Evolutionary conservation across 2,797 vertebrate species (phyloP).

Genomic region (Distichodus sexfasciatus): DNA sequence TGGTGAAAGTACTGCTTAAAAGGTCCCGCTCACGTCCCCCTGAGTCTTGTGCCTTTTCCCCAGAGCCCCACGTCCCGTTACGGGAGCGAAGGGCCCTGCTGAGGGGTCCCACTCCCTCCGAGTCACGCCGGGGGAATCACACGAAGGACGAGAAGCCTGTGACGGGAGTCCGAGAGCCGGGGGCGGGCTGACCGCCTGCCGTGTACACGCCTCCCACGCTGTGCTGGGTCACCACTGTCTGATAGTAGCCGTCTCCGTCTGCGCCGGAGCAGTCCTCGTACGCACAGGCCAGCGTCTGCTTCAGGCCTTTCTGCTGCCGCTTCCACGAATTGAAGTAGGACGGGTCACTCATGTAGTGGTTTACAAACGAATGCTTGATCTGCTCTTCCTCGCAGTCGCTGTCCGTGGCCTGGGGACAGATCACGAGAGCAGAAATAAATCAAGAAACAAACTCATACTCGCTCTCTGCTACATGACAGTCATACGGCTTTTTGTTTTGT

Average conservation of each 20-base stretch:
- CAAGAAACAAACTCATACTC: neutral
- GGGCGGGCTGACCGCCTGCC: conserved; percentile 81
- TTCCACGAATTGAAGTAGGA: conserved; percentile 97
- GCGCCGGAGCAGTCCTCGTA: conserved; percentile 84
- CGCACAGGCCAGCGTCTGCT: conserved; percentile 69
- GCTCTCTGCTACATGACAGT: no score
- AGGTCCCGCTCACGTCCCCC: neutral
- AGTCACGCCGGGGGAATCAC: conserved; percentile 65
- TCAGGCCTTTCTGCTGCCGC: conserved; percentile 86
- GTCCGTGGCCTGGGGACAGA: conserved; percentile 79
- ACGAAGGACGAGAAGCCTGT: conserved; percentile 97
- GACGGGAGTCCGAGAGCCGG: conserved; percentile 88
- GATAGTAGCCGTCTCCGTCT: conserved; percentile 85
- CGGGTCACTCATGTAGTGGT: conserved; percentile 98
- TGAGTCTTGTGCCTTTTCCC: conserved; percentile 30
- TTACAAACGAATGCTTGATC: conserved; percentile 94
- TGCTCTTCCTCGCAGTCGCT: conserved; percentile 91
- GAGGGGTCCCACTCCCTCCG: conserved; percentile 15
- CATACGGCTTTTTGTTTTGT: no score
- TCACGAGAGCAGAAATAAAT: neutral
- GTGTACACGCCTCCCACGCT: conserved; percentile 89
- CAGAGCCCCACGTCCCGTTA: conserved; percentile 13
- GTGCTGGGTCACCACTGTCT: conserved; percentile 94
- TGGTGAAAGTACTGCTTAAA: conserved; percentile 38
- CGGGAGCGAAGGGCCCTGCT: conserved; percentile 21